phyloP scores from a whole-genome alignment of 2,113 vertebrate species.

The Alexandromys fortis region DNA sequence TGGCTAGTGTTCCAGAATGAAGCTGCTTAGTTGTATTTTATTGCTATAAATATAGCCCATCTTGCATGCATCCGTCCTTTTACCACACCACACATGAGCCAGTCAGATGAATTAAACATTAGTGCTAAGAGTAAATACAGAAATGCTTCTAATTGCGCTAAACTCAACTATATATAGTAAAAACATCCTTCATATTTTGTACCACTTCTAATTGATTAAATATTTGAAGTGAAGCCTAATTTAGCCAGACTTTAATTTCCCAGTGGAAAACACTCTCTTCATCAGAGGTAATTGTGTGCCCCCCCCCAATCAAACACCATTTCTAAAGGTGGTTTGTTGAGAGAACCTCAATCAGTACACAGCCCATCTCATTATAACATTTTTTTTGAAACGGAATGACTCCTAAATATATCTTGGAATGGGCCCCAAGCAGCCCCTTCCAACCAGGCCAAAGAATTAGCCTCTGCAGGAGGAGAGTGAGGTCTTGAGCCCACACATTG shows the following conservation, averaged over 20 bases:
- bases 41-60: conserved; percentile 58
- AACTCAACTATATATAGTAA: background rate
- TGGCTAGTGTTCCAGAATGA: conserved; percentile 30
- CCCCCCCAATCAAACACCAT: conserved; percentile 93
- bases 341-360: conserved; percentile 96
- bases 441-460: conserved; percentile 96
- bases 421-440: conserved; percentile 97
- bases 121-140: conserved; percentile 47
- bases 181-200: conserved; percentile 17
- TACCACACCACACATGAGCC: conserved; percentile 10
- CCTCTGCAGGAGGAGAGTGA: conserved; percentile 94
- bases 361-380: conserved; percentile 95
- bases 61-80: conserved; percentile 18
- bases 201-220: conserved; percentile 50
- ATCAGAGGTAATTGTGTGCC: conserved; percentile 91
- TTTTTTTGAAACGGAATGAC: conserved; percentile 94
- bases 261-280: conserved; percentile 98
- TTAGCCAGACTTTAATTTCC: conserved; percentile 88
- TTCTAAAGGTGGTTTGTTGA: conserved; percentile 94
- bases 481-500: conserved; percentile 91
- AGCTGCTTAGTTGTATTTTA: conserved; percentile 57
- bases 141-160: conserved; percentile 44
- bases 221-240: conserved; percentile 35
- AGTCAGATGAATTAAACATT: conserved; percentile 58
- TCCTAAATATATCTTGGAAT: conserved; percentile 95